Percentiles rank a stretch among this genome's conserved stretches.
Evolutionary conservation across 2,113 vertebrate species (phyloP).

Genomic region (Rutilus rutilus): DNA sequence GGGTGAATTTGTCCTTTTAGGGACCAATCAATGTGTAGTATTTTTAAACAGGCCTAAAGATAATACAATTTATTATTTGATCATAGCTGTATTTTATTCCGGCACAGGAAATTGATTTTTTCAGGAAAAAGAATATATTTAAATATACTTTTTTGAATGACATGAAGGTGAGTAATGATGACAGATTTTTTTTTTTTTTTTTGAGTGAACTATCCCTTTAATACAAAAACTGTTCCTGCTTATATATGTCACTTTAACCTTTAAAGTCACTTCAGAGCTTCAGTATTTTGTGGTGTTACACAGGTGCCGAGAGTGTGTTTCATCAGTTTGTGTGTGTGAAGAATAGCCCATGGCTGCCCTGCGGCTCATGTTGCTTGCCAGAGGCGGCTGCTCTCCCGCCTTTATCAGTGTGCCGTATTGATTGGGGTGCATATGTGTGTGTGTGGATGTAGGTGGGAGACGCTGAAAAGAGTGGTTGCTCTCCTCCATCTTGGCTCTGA

Average conservation of each 20-base stretch:
- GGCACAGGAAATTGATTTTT: background rate
- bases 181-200: background rate
- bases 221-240: background rate
- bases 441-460: constrained; percentile 39
- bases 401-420: constrained; percentile 56
- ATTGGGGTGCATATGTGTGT: constrained; percentile 37
- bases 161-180: background rate
- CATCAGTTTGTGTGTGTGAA: constrained; percentile 19
- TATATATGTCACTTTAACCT: constrained; percentile 5
- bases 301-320: constrained; percentile 21
- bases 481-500: constrained; percentile 48
- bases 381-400: constrained; percentile 39
- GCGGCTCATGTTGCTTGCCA: constrained; percentile 30
- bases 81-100: background rate
- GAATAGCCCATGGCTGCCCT: constrained; percentile 44
- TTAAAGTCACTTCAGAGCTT: constrained; percentile 17
- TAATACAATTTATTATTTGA: background rate
- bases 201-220: background rate
- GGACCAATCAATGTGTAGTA: background rate
- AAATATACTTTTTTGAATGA: background rate
- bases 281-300: constrained; percentile 12
- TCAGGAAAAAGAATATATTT: background rate
- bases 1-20: background rate
- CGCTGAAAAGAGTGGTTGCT: constrained; percentile 40
- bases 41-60: background rate